Evolutionary conservation across 2,888 invertebrate genomes (phyloP), one percentile per base, ranked within the genome.

Genomic region (Quadriops clusia): DNA sequence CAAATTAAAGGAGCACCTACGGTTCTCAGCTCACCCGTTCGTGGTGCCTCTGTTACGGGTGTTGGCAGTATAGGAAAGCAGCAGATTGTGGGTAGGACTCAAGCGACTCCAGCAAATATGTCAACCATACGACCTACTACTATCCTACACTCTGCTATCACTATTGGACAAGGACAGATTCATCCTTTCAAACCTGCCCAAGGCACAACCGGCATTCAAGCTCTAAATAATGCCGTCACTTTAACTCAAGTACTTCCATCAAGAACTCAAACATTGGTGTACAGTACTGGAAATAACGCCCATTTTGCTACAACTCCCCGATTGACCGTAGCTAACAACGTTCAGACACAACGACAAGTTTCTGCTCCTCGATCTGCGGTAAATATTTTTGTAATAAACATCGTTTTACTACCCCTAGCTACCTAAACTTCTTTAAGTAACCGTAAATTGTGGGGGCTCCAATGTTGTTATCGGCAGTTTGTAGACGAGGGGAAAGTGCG

Each of bases 251-350:
- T 60, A 23, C 31, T 60, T 20, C 60, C 61, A n/a, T 37, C 52
- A 11, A 46, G 62, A 21, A 57, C 58, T 9, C 61, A 60, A 44
- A 54, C 60, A 20, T 53, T 62, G 23, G 58, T 61, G 12, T 61
- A 61, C 34, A 56, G 50, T 37, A 48, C 56, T 6, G 47, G 47
- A 12, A 41, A 46, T 5, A 54, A 51, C 33, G 33, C 42, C 14
- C 47, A 46, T 22, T 48, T 48, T 34, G 50, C 53, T 28, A 45
- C 54, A 10, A 31, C 53, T 30, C 51, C 60, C 3, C 46, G 58
- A 34, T 44, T 61, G 18, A 52, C 58, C 24, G 53, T 59, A 22
- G 47, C 58, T 3, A 54, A 42, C 32, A 41, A 50, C 6, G 30
- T 46, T 17, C 39, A 40, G 17, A 40, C 44, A 10, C 54, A 49